Evolutionary conservation across 2,797 vertebrate genomes (phyloP), one percentile per base, ranked within the genome.

Genomic region (Podarcis siculus): DNA sequence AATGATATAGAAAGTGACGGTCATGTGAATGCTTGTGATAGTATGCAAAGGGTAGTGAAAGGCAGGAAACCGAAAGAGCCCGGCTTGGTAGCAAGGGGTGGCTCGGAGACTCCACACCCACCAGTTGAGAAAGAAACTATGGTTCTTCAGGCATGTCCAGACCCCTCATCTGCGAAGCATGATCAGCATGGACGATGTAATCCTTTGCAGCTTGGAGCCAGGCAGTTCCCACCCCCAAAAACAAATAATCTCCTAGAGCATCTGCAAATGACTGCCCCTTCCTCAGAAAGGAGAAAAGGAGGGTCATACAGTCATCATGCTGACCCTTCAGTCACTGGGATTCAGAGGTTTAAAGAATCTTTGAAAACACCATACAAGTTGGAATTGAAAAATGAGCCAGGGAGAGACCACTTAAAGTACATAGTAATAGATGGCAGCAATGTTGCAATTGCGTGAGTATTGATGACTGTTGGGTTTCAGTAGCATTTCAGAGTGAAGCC

Each of bases 401-500:
- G 99, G 32, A 96, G 94, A 76, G 94, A 89, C 0, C 96, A 98
- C 64, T 97, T 99, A 89, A 97, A 98, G 61, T 98, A 99, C 90
- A 96, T 99, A 64, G 98, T 99, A 92, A 99, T 99, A 85, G 99
- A 99, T 55, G 99, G 99, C 92, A 99, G 99, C 96, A 99, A 99
- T 30, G 98, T 99, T 90, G 98, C 99, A 0, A 99, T 99, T 96
- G 96, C 98, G 99, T 99, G 95, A 99, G 99, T 99, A 83, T 88
- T 77, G 15, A 66, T 85, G 30, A 25, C 1, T 32, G 35, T n/a
- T 80, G 73, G 58, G 27, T 76, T 12, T 72, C 84, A 5, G 72
- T 0, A 61, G n/a, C 42, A 6, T 13, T 82, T 19, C 42, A 84
- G 12, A 9, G 42, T 66, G 1, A 89, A 73, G 5, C 19, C 0